phyloP scores from a whole-genome alignment of 2,113 vertebrate genomes.

The Platichthys flesus region DNA sequence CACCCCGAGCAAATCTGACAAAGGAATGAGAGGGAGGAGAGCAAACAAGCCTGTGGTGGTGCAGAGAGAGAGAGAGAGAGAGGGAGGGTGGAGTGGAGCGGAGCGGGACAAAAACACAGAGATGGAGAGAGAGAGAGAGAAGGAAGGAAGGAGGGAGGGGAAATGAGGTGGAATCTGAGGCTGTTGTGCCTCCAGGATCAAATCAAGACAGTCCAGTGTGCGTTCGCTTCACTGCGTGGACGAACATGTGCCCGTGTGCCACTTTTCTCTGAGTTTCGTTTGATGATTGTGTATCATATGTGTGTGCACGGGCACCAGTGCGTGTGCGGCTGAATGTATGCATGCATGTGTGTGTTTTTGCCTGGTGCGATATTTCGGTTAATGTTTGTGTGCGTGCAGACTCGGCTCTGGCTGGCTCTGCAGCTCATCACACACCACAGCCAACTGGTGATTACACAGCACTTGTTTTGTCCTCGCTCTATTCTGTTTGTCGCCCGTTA shows the following conservation, averaged over 20 bases:
- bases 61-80: conserved; percentile 9
- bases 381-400: conserved; percentile 13
- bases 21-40: conserved; percentile 50
- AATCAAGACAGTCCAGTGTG: conserved; percentile 12
- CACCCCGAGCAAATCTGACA: conserved; percentile 33
- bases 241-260: not conserved
- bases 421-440: conserved; percentile 59
- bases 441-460: conserved; percentile 72
- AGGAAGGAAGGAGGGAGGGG: conserved; percentile 18
- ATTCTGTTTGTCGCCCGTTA: conserved; percentile 51
- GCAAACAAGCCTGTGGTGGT: conserved; percentile 50
- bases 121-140: not conserved
- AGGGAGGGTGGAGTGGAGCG: conserved; percentile 31
- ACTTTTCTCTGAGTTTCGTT: not conserved
- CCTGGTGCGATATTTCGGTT: not conserved
- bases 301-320: not conserved
- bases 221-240: conserved; percentile 2
- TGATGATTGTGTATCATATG: not conserved
- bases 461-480: conserved; percentile 70
- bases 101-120: conserved; percentile 27
- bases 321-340: conserved; percentile 16
- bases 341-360: conserved; percentile 5
- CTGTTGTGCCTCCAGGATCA: conserved; percentile 26
- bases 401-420: conserved; percentile 47
- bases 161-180: conserved; percentile 34